These are phyloP conservation scores for Pemphigus obesinymphae DNA, from an alignment of 1,140 invertebrate genomes.

Conservation along the genomic window DNA sequence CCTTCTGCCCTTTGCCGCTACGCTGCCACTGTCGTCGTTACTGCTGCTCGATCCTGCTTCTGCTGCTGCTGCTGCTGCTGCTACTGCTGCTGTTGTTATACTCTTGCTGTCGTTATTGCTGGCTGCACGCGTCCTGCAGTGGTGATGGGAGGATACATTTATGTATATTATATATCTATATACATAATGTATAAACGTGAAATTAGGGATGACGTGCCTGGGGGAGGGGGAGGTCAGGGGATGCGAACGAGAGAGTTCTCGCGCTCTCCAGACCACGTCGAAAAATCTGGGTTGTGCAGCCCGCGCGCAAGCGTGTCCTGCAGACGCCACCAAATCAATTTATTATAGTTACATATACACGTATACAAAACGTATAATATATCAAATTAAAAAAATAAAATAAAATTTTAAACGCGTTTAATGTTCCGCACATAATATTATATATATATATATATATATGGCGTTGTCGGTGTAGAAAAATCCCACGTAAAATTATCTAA, in stretches of 20 bases:
- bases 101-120: not conserved
- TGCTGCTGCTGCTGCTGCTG: not conserved
- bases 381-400: not conserved
- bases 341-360: not conserved
- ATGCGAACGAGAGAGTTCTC: not conserved
- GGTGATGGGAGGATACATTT: not conserved
- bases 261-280: not conserved
- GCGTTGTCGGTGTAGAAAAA: too few species aligned
- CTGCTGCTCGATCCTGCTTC: not conserved
- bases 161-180: too few species aligned
- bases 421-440: too few species aligned
- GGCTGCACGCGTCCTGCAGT: not conserved
- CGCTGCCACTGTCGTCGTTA: not conserved
- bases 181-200: not conserved
- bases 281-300: conserved; percentile 32
- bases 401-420: too few species aligned
- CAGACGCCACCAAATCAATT: conserved; percentile 19
- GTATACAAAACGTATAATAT: too few species aligned
- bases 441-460: not conserved
- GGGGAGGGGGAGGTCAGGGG: not conserved
- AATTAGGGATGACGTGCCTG: not conserved
- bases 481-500: too few species aligned
- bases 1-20: not conserved
- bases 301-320: conserved; percentile 23
- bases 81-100: not conserved